Conservation (phyloP, 2,113 vertebrate species). For the Alaudala cheleensis region DNA sequence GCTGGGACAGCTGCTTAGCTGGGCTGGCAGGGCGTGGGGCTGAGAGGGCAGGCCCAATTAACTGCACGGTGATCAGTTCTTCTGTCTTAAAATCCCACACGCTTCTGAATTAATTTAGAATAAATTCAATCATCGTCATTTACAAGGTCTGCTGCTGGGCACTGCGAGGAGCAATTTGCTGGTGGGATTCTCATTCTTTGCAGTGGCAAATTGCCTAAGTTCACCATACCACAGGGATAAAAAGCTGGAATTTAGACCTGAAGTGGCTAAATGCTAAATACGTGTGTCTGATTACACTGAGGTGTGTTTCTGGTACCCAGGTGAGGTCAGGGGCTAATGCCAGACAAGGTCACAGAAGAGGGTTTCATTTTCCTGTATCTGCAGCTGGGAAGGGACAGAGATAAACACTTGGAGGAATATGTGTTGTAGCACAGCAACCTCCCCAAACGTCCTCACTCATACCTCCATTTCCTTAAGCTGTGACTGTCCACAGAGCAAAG, state of each 20-base stretch:
- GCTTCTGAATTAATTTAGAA: slow-evolving; percentile 37
- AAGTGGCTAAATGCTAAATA: background rate
- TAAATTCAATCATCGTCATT: slow-evolving; percentile 27
- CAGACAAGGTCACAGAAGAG: background rate
- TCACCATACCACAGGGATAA: background rate
- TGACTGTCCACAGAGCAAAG: background rate
- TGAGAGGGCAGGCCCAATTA: background rate
- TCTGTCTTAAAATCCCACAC: background rate
- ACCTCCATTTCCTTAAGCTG: background rate
- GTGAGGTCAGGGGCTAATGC: background rate
- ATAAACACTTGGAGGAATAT: background rate
- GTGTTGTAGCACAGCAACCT: background rate
- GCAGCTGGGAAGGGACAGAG: background rate
- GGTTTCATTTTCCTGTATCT: background rate
- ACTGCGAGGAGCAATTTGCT: background rate
- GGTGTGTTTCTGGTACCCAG: background rate
- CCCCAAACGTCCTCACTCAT: background rate
- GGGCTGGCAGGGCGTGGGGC: background rate
- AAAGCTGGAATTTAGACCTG: background rate
- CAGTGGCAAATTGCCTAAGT: background rate
- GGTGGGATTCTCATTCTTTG: background rate
- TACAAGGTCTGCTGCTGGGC: slow-evolving; percentile 15
- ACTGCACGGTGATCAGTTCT: background rate
- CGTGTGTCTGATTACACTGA: background rate
- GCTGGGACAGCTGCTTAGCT: slow-evolving; percentile 19